Percentiles rank a stretch among this genome's conserved stretches.
Conservation (phyloP, 2,888 invertebrate species). For the Drosophila gaucha region DNA sequence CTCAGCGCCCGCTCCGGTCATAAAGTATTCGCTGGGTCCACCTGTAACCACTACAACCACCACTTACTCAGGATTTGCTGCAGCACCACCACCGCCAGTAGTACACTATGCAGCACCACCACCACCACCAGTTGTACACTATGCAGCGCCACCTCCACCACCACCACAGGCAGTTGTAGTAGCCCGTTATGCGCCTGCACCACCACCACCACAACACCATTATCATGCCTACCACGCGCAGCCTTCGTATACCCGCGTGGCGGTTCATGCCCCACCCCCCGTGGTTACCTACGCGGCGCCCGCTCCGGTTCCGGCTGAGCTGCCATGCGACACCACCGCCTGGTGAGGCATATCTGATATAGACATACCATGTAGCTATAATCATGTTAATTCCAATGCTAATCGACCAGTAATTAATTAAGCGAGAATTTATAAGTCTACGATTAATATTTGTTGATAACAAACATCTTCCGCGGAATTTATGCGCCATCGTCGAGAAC, state of each 20-base stretch:
- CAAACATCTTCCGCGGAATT: conserved; percentile 53
- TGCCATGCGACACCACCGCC: conserved; percentile 37
- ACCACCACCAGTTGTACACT: conserved; percentile 21
- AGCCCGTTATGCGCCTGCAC: conserved; percentile 3
- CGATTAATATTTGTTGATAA: conserved; percentile 47
- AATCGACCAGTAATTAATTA: conserved; percentile 72
- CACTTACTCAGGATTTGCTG: conserved; percentile 64
- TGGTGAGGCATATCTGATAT: conserved; percentile 46
- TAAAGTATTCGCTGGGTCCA: conserved; percentile 61
- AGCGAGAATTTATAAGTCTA: conserved; percentile 43
- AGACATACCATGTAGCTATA: conserved; percentile 1
- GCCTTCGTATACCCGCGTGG: conserved; percentile 16
- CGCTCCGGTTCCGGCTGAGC: conserved; percentile 27
- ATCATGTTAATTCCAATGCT: conserved; percentile 61
- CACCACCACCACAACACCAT: conserved; percentile 24
- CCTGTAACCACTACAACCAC: conserved; percentile 70
- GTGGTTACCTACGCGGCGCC: conserved; percentile 37
- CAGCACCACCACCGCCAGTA: conserved; percentile 29
- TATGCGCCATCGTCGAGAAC: conserved; percentile 38
- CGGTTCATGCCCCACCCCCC: conserved; percentile 50
- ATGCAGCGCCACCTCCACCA: conserved; percentile 17
- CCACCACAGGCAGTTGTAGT: conserved; percentile 7
- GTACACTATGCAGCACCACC: conserved; percentile 18
- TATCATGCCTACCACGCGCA: conserved; percentile 22
- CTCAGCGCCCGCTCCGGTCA: conserved; percentile 39